Conservation (phyloP, 1,140 invertebrate species). For the Coelopa frigida region DNA sequence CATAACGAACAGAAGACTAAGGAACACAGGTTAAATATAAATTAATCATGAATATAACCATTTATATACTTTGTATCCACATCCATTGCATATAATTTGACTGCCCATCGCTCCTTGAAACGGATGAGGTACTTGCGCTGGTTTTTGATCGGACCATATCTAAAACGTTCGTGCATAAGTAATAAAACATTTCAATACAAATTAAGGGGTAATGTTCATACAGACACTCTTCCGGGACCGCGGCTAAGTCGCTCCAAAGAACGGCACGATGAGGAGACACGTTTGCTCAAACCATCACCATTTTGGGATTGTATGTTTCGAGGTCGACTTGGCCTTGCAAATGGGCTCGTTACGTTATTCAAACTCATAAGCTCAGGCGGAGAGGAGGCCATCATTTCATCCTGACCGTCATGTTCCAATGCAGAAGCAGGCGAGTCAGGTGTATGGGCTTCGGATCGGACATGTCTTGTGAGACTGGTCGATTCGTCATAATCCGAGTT, state of each 20-base stretch:
- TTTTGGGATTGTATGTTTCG: slow-evolving; percentile 17
- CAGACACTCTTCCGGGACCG: slow-evolving; percentile 40
- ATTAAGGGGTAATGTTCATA: slow-evolving; percentile 10
- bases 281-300: slow-evolving; percentile 28
- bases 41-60: background rate
- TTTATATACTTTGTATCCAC: slow-evolving; percentile 59
- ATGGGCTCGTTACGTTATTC: too few relatives aligned
- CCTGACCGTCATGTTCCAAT: slow-evolving; percentile 33
- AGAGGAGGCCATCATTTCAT: background rate
- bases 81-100: slow-evolving; percentile 72
- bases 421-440: slow-evolving; percentile 41
- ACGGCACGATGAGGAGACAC: slow-evolving; percentile 35
- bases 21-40: slow-evolving; percentile 34
- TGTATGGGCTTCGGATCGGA: slow-evolving; percentile 42
- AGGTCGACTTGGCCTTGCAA: slow-evolving; percentile 17
- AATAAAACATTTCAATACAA: background rate
- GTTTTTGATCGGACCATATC: slow-evolving; percentile 45
- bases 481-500: slow-evolving; percentile 42
- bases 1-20: slow-evolving; percentile 75
- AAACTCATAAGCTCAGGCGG: too few relatives aligned
- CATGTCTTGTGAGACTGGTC: slow-evolving; percentile 33
- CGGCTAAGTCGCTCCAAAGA: slow-evolving; percentile 45
- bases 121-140: slow-evolving; percentile 52
- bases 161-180: slow-evolving; percentile 6
- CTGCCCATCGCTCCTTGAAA: slow-evolving; percentile 77